A percentile compares a stretch with the other conserved stretches of the same genome.
phyloP scores from a whole-genome alignment of 1,140 invertebrate genomes.

The Micrasema minimum region DNA sequence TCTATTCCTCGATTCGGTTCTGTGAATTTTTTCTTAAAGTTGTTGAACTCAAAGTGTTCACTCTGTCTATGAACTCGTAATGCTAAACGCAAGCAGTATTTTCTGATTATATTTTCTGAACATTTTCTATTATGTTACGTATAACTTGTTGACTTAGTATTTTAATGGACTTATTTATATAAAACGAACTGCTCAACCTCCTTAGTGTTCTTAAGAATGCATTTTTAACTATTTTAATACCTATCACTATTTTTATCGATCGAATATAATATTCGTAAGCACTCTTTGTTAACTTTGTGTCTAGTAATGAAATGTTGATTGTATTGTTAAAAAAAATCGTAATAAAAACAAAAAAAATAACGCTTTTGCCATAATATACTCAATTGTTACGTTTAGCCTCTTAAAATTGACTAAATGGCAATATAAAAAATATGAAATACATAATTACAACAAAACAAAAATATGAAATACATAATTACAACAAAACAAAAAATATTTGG shows the following conservation, averaged over 20 bases:
- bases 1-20: constrained; percentile 32
- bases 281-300: constrained; percentile 4
- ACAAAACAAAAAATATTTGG: too few species aligned
- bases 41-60: constrained; percentile 23
- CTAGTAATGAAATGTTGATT: constrained; percentile 7
- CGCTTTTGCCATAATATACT: constrained; percentile 26
- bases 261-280: not conserved
- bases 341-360: constrained; percentile 20
- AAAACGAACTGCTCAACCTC: constrained; percentile 32
- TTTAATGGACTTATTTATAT: constrained; percentile 33
- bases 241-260: constrained; percentile 8
- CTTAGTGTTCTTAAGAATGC: constrained; percentile 4
- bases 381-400: not conserved
- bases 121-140: not conserved
- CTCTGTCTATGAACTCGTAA: constrained; percentile 14
- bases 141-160: constrained; percentile 14
- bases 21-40: constrained; percentile 34
- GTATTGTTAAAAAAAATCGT: not conserved
- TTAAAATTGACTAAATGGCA: not conserved
- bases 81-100: constrained; percentile 17
- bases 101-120: constrained; percentile 4
- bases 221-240: constrained; percentile 21
- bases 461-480: too few species aligned
- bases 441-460: too few species aligned
- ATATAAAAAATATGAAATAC: not conserved